Percentiles rank a stretch among this genome's conserved stretches.
phyloP scores from a whole-genome alignment of 1,140 invertebrate species.

The Megathymus violae region DNA sequence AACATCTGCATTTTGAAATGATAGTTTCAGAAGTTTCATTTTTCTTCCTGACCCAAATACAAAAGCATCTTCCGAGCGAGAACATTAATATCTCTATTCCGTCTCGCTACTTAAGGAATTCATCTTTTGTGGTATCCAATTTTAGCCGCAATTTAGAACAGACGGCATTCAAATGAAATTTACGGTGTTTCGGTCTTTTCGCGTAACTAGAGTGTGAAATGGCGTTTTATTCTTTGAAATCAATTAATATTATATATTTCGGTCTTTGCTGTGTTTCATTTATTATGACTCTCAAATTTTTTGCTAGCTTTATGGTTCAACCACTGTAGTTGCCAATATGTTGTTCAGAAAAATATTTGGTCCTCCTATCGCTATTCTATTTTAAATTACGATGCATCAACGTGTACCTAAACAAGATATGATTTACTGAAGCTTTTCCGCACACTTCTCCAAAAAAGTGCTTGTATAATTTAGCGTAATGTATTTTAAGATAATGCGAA shows the following conservation, averaged over 20 bases:
- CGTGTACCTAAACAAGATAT: too few relatives aligned
- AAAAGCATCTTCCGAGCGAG: conserved; percentile 25
- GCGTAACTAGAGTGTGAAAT: conserved; percentile 15
- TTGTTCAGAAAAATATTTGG: too few relatives aligned
- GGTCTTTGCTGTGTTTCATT: neutral
- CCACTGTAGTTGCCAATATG: too few relatives aligned
- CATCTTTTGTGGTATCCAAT: conserved; percentile 31
- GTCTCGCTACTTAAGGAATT: conserved; percentile 30
- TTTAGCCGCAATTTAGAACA: conserved; percentile 28
- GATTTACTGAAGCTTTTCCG: too few relatives aligned
- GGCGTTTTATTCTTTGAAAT: conserved; percentile 5
- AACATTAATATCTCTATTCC: conserved; percentile 33
- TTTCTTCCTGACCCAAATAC: conserved; percentile 29
- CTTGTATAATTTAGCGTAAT: too few relatives aligned
- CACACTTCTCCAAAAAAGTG: too few relatives aligned
- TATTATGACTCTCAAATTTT: neutral
- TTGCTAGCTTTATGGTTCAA: too few relatives aligned
- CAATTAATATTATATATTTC: conserved; percentile 10
- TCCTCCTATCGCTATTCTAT: too few relatives aligned
- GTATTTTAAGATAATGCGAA: too few relatives aligned
- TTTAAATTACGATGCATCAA: too few relatives aligned
- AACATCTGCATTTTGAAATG: conserved; percentile 11
- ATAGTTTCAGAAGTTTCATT: conserved; percentile 24
- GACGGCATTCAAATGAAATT: conserved; percentile 21
- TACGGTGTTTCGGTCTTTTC: conserved; percentile 1